These are phyloP conservation scores for Aphis gossypii DNA, from an alignment of 1,140 invertebrate genomes.

Conservation along the genomic window DNA sequence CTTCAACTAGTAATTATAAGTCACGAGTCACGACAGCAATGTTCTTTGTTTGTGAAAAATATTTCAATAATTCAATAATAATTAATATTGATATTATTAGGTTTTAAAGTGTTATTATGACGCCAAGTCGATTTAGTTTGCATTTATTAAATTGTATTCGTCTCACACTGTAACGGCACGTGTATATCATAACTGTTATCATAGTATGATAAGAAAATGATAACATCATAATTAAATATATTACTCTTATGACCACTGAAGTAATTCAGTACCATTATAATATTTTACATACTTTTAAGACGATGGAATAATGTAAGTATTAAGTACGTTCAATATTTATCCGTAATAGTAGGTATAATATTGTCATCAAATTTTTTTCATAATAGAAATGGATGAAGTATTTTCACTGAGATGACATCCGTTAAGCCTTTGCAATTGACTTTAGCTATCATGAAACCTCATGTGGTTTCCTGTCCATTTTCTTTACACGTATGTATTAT, in stretches of 20 bases:
- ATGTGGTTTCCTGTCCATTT: constrained; percentile 74
- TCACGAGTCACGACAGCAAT: no score
- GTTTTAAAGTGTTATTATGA: no score
- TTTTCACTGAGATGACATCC: neutral
- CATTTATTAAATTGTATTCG: neutral
- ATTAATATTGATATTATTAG: no score
- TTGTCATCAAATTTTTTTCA: neutral
- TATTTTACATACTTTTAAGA: neutral
- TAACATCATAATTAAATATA: neutral
- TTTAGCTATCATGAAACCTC: constrained; percentile 79
- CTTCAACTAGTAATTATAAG: no score
- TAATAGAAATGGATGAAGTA: neutral
- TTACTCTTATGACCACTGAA: neutral
- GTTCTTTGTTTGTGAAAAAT: no score
- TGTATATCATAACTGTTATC: neutral
- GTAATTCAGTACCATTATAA: neutral
- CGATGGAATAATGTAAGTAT: neutral
- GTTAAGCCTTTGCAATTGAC: constrained; percentile 65
- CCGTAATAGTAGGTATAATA: neutral
- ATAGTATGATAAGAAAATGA: neutral
- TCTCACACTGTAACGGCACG: neutral
- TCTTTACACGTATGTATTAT: constrained; percentile 67
- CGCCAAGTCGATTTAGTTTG: neutral
- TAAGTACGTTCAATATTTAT: neutral
- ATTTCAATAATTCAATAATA: no score